Evolutionary conservation across 2,113 vertebrate species (phyloP).

Genomic region (Muscicapa adusta): DNA sequence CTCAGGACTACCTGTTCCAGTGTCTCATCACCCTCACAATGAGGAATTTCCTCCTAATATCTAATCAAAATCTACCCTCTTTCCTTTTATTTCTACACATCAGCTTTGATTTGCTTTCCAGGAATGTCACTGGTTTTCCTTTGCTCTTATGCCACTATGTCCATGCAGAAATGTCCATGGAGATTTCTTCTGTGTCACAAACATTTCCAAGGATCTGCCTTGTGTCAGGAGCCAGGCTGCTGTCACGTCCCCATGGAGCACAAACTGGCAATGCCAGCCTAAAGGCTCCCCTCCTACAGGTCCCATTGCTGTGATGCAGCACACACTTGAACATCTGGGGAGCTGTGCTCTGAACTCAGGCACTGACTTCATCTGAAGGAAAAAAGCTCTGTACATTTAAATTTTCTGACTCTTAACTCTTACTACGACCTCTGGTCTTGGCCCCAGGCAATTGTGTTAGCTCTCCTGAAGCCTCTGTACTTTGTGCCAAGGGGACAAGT

Average conservation of each 20-base stretch:
- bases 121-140: not conserved
- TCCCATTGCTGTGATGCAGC: not conserved
- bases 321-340: not conserved
- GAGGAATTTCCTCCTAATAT: not conserved
- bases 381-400: not conserved
- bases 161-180: not conserved
- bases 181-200: not conserved
- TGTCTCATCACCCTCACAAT: not conserved
- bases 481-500: not conserved
- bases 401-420: not conserved
- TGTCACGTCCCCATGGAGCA: accelerated
- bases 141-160: not conserved
- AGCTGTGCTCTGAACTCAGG: not conserved
- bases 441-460: not conserved
- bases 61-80: not conserved
- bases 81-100: not conserved
- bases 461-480: not conserved
- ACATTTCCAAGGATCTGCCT: not conserved
- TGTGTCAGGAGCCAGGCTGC: not conserved
- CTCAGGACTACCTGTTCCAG: not conserved
- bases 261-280: not conserved
- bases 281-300: not conserved
- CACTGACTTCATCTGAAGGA: not conserved
- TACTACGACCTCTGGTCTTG: not conserved
- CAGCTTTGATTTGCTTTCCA: not conserved